Percentiles rank a stretch among this genome's conserved stretches.
phyloP scores from a whole-genome alignment of 2,888 invertebrate genomes.

The Thera obeliscata region DNA sequence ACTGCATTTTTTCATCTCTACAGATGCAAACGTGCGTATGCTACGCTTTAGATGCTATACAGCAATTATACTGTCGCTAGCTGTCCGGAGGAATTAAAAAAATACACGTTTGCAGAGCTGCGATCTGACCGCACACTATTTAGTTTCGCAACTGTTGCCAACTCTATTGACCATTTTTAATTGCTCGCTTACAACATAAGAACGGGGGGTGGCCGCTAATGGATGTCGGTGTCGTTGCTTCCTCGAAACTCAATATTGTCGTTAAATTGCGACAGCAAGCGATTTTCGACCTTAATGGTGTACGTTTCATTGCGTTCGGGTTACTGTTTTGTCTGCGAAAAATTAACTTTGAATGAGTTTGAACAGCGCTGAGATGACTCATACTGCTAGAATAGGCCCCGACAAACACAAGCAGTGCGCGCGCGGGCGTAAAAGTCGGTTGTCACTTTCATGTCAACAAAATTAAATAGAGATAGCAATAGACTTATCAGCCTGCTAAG shows the following conservation, averaged over 20 bases:
- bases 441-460: too few species aligned
- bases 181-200: neutral
- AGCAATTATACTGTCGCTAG: too few species aligned
- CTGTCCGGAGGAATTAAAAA: neutral
- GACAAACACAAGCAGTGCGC: too few species aligned
- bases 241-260: conserved; percentile 44
- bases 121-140: neutral
- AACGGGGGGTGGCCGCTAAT: conserved; percentile 40
- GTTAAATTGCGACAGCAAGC: conserved; percentile 38
- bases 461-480: too few species aligned
- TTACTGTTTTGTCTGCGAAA: conserved; percentile 23
- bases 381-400: neutral
- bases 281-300: conserved; percentile 42
- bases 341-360: conserved; percentile 12
- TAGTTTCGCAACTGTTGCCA: neutral
- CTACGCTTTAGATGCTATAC: too few species aligned
- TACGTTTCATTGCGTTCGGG: conserved; percentile 39
- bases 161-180: neutral
- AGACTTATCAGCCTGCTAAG: too few species aligned
- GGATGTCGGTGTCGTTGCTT: conserved; percentile 40
- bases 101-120: neutral
- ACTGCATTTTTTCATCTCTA: too few species aligned
- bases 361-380: conserved; percentile 10
- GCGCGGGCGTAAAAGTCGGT: too few species aligned
- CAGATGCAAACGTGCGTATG: too few species aligned